These are phyloP conservation scores for Gymnarchus niloticus DNA, from an alignment of 2,113 vertebrate species.

Conservation along the genomic window DNA sequence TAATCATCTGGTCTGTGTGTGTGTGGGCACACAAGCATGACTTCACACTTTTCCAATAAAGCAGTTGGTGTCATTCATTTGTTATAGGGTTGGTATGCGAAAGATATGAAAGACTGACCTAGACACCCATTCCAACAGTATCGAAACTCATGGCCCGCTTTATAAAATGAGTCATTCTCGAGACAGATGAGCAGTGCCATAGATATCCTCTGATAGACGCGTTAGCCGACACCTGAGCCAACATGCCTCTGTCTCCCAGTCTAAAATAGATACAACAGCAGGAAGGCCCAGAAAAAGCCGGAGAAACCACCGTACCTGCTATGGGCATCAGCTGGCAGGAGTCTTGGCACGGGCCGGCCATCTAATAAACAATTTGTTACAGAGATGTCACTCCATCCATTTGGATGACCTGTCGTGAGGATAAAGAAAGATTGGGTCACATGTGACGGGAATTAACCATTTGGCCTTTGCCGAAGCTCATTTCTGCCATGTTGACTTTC, in stretches of 20 bases:
- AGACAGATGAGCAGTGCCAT: neutral
- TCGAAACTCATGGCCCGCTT: neutral
- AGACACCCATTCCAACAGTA: neutral
- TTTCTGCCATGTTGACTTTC: neutral
- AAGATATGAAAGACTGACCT: neutral
- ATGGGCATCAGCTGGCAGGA: conserved; percentile 16
- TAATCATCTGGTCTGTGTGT: neutral
- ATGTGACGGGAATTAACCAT: conserved; percentile 23
- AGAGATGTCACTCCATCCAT: conserved; percentile 46
- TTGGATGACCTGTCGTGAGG: conserved; percentile 36
- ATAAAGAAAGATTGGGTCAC: conserved; percentile 39
- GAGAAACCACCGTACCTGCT: conserved; percentile 50
- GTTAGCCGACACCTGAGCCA: neutral
- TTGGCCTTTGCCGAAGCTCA: too few species aligned
- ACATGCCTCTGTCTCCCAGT: neutral
- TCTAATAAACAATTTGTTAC: conserved; percentile 36
- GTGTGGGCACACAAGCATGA: too few species aligned
- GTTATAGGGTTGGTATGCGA: neutral
- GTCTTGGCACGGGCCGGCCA: conserved; percentile 27
- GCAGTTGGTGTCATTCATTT: neutral
- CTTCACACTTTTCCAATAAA: neutral
- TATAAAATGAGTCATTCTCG: neutral
- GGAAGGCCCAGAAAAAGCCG: neutral
- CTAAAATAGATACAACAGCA: neutral
- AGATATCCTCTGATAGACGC: neutral